A percentile compares a stretch with the other conserved stretches of the same genome.
phyloP scores from a whole-genome alignment of 2,888 invertebrate species.

The Synergus japonicus region DNA sequence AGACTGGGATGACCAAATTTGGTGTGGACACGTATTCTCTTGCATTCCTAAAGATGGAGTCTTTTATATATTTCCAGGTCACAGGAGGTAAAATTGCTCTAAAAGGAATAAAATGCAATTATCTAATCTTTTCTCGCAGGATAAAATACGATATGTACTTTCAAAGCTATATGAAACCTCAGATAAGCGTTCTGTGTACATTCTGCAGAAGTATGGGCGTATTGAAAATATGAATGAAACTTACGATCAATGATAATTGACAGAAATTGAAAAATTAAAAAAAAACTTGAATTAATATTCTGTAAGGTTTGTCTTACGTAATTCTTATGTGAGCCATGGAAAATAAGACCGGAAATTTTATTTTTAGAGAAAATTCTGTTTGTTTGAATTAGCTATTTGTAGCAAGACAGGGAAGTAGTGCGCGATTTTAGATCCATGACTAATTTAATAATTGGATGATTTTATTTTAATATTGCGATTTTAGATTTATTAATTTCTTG shows the following conservation, averaged over 20 bases:
- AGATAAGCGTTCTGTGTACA: not conserved
- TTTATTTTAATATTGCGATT: not conserved
- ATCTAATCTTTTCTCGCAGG: not conserved
- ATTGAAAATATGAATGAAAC: not conserved
- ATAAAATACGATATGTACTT: not conserved
- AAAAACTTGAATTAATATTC: conserved; percentile 15
- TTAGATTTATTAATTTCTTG: not conserved
- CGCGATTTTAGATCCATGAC: not conserved
- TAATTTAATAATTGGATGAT: not conserved
- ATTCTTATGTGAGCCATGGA: conserved; percentile 36
- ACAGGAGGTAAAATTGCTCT: conserved; percentile 21
- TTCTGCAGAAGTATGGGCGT: not conserved
- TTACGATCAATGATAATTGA: not conserved
- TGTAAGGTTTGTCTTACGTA: conserved; percentile 1
- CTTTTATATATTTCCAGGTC: conserved; percentile 35
- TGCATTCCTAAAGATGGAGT: conserved; percentile 41
- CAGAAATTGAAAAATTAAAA: not conserved
- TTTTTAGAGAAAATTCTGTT: conserved; percentile 68
- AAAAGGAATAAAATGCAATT: not conserved
- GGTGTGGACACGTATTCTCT: conserved; percentile 62
- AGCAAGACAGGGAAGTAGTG: conserved; percentile 59
- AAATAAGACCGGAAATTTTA: conserved; percentile 51
- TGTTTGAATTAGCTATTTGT: conserved; percentile 71
- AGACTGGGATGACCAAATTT: conserved; percentile 71
- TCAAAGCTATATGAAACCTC: not conserved